A percentile compares a stretch with the other conserved stretches of the same genome.
phyloP scores from a whole-genome alignment of 1,140 invertebrate species.

The Trypoxylus dichotomus region DNA sequence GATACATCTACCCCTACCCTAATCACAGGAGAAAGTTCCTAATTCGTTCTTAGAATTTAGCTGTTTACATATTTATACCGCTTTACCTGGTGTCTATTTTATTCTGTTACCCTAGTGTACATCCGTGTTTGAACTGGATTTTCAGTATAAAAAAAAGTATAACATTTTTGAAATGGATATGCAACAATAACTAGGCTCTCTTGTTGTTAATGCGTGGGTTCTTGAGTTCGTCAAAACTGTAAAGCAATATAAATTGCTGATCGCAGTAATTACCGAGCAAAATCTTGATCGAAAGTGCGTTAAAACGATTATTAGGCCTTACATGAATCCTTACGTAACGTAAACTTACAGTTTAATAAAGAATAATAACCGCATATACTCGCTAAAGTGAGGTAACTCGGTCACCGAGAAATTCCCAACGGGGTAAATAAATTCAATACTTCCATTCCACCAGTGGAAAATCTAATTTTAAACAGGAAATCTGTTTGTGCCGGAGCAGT shows the following conservation, averaged over 20 bases:
- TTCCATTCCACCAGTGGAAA: neutral
- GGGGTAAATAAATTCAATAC: constrained; percentile 7
- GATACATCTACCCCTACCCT: too few species aligned
- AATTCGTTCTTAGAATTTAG: too few species aligned
- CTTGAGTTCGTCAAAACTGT: too few species aligned
- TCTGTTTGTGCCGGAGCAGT: neutral
- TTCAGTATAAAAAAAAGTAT: too few species aligned
- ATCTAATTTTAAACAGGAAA: constrained; percentile 24
- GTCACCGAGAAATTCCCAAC: neutral
- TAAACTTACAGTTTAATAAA: neutral
- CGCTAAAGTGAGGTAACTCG: neutral
- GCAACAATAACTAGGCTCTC: too few species aligned
- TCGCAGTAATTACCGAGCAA: neutral
- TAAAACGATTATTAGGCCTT: neutral
- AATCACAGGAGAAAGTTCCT: too few species aligned
- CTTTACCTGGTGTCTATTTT: too few species aligned
- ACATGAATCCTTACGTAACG: neutral
- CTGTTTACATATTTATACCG: too few species aligned
- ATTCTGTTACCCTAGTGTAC: too few species aligned
- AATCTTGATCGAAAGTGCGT: neutral
- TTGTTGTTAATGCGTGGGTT: too few species aligned
- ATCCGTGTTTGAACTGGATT: too few species aligned
- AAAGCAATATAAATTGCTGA: neutral
- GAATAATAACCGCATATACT: neutral
- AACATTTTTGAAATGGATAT: too few species aligned